These are phyloP conservation scores for Hippocampus mohnikei DNA, from an alignment of 2,113 vertebrate species.

Conservation along the genomic window DNA sequence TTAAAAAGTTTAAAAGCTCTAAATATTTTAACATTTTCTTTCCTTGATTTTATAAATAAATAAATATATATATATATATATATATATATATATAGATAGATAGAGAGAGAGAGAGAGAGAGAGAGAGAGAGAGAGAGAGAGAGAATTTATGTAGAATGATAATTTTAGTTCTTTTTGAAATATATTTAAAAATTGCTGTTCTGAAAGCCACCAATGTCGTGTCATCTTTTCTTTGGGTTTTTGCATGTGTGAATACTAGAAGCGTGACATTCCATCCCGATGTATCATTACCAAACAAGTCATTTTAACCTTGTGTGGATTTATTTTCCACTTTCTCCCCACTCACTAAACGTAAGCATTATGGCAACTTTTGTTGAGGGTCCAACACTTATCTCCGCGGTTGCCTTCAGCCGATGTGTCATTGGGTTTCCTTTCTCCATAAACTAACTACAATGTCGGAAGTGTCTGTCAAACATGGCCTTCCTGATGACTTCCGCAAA, in stretches of 20 bases:
- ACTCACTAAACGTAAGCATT: neutral
- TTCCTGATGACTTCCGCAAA: conserved; percentile 54
- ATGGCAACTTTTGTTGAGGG: conserved; percentile 7
- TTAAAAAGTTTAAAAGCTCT: too few species aligned
- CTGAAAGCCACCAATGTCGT: too few species aligned
- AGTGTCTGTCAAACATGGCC: conserved; percentile 61
- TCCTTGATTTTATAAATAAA: too few species aligned
- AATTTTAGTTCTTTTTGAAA: too few species aligned
- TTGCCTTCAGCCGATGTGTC: conserved; percentile 74
- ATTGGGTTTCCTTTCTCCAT: conserved; percentile 65
- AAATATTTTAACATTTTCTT: too few species aligned
- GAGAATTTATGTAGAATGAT: too few species aligned
- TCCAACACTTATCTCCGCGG: conserved; percentile 34
- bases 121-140: too few species aligned
- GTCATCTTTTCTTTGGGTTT: neutral
- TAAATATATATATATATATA: too few species aligned
- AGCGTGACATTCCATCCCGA: neutral
- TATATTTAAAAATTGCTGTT: too few species aligned
- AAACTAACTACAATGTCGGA: conserved; percentile 48
- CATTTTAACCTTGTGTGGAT: neutral
- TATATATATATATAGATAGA: too few species aligned
- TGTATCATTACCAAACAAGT: neutral
- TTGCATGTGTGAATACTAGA: neutral
- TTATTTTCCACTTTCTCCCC: neutral
- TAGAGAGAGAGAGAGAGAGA: too few species aligned